phyloP scores from a whole-genome alignment of 2,888 invertebrate species.

The Pristionchus arcanus region DNA sequence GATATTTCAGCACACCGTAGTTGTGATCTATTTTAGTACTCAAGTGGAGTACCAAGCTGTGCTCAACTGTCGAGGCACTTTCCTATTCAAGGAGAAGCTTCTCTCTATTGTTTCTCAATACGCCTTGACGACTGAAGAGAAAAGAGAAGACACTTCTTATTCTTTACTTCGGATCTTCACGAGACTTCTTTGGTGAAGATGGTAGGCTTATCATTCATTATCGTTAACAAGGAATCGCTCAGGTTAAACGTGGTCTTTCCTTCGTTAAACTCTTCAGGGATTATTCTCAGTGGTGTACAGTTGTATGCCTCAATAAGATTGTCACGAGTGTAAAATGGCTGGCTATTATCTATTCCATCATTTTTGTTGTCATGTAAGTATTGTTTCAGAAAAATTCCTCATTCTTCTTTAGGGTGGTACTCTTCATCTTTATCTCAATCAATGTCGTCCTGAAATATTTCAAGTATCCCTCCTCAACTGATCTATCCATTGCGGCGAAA shows the following conservation, averaged over 20 bases:
- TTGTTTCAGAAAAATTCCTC: neutral
- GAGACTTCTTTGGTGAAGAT: neutral
- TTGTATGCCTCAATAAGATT: slow-evolving; percentile 6
- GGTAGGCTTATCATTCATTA: neutral
- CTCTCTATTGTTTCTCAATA: neutral
- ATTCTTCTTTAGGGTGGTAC: neutral
- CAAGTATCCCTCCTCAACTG: neutral
- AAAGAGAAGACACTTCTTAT: neutral
- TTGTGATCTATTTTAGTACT: neutral
- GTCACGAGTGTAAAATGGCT: slow-evolving; percentile 2
- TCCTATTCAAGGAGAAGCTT: neutral
- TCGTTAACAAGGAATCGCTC: neutral
- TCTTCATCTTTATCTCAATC: slow-evolving; percentile 19
- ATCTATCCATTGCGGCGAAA: neutral
- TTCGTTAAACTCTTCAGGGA: neutral
- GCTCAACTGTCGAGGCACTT: neutral
- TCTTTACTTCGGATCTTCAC: neutral
- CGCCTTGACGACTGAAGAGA: neutral
- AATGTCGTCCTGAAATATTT: neutral
- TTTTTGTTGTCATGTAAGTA: neutral
- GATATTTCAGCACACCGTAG: neutral
- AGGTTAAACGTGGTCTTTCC: neutral
- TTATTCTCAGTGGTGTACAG: neutral
- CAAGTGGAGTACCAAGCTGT: neutral
- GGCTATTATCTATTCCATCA: neutral